Conservation (phyloP, 2,888 invertebrate genomes). For the Amblyjoppa fuscipennis region DNA sequence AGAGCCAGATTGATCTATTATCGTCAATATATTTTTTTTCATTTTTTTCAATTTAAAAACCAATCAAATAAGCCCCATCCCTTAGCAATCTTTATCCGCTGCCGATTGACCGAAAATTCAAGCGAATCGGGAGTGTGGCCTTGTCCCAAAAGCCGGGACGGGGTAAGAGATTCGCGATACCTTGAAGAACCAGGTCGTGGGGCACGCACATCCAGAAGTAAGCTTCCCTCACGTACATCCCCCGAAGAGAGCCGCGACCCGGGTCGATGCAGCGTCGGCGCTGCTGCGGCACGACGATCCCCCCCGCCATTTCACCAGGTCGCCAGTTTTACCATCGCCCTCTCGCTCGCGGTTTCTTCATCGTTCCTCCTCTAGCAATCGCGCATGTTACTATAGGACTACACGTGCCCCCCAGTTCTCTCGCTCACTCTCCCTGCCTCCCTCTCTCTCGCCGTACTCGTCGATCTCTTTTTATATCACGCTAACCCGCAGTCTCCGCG, state of each 20-base stretch:
- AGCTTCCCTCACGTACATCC: conserved; percentile 18
- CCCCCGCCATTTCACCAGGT: conserved; percentile 52
- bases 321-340: conserved; percentile 12
- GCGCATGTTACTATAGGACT: conserved; percentile 31
- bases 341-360: conserved; percentile 28
- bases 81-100: background rate
- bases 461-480: conserved; percentile 17
- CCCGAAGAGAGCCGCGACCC: conserved; percentile 43
- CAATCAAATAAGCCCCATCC: background rate
- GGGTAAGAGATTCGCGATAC: conserved; percentile 7
- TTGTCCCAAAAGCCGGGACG: conserved; percentile 20
- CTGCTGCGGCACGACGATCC: conserved; percentile 68
- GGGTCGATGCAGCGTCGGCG: conserved; percentile 82
- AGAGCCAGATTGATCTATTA: background rate
- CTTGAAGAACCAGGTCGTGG: conserved; percentile 56
- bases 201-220: conserved; percentile 40
- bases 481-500: background rate
- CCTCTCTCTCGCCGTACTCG: conserved; percentile 24
- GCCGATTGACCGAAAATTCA: conserved; percentile 3
- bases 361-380: conserved; percentile 14
- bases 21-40: background rate
- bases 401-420: conserved; percentile 46
- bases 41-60: background rate
- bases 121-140: conserved; percentile 18
- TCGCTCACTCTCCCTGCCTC: conserved; percentile 48